Evolutionary conservation across 2,113 vertebrate genomes (phyloP).

Genomic region (Polypterus bichir): DNA sequence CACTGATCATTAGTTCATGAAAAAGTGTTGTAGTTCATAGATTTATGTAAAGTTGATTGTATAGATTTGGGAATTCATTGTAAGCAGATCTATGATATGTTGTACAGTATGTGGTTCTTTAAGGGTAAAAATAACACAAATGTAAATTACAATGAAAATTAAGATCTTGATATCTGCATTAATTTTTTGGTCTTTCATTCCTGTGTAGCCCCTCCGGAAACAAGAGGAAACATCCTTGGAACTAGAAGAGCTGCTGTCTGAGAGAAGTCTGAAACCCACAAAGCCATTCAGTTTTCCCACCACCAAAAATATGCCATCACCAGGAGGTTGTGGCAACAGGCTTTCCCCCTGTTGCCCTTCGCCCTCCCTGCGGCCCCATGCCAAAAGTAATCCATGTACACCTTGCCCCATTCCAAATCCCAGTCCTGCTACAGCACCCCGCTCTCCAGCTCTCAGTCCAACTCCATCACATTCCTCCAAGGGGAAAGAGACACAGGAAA

Average conservation of each 20-base stretch:
- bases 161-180: too few relatives aligned
- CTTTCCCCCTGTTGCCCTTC: constrained; percentile 81
- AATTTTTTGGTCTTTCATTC: too few relatives aligned
- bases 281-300: constrained; percentile 76
- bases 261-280: constrained; percentile 69
- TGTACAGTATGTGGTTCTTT: too few relatives aligned
- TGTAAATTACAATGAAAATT: too few relatives aligned
- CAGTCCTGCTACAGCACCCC: constrained; percentile 48
- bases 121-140: too few relatives aligned
- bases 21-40: too few relatives aligned
- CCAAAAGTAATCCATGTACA: constrained; percentile 71
- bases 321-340: constrained; percentile 49
- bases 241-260: constrained; percentile 57
- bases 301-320: constrained; percentile 50
- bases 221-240: constrained; percentile 61
- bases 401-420: constrained; percentile 63
- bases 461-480: constrained; percentile 56
- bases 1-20: too few relatives aligned
- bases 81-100: too few relatives aligned
- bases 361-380: constrained; percentile 51
- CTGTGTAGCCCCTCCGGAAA: constrained; percentile 57
- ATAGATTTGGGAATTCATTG: too few relatives aligned
- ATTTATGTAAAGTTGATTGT: too few relatives aligned
- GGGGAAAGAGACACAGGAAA: constrained; percentile 53
- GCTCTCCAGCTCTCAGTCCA: constrained; percentile 64